Conservation (phyloP, 2,888 invertebrate genomes). For the Trissonchulus sp. region DNA sequence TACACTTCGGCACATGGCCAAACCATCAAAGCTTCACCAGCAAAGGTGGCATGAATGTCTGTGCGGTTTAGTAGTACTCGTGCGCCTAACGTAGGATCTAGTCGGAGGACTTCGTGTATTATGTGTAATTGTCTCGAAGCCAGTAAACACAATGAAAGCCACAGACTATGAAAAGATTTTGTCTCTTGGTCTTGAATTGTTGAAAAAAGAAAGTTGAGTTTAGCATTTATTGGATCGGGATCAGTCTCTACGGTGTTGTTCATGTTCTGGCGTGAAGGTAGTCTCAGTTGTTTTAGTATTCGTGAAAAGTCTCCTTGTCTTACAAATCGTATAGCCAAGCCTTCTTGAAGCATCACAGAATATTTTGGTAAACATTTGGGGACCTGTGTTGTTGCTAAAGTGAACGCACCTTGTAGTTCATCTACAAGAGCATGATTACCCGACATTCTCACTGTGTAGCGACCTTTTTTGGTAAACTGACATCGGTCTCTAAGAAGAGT, state of each 20-base stretch:
- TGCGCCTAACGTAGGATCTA: too few species aligned
- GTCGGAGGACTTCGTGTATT: too few species aligned
- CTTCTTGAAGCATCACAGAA: not conserved
- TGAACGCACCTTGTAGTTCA: not conserved
- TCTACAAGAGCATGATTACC: not conserved
- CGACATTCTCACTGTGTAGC: not conserved
- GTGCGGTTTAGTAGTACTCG: not conserved
- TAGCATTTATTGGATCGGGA: not conserved
- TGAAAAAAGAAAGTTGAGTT: not conserved
- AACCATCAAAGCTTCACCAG: conserved; percentile 22
- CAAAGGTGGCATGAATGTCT: conserved; percentile 18
- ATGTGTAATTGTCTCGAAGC: too few species aligned
- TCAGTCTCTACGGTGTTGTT: not conserved
- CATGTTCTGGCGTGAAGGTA: too few species aligned
- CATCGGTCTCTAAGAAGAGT: not conserved
- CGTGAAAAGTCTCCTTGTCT: too few species aligned
- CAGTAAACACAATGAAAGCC: too few species aligned
- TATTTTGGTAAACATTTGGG: not conserved
- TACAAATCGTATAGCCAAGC: not conserved
- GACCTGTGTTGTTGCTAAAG: not conserved
- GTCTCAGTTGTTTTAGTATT: too few species aligned
- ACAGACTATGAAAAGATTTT: too few species aligned
- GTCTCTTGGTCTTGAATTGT: too few species aligned
- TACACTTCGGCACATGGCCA: not conserved
- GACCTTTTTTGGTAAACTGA: not conserved